These are phyloP conservation scores for Calameuta filiformis DNA, from an alignment of 2,888 invertebrate genomes.

Conservation along the genomic window DNA sequence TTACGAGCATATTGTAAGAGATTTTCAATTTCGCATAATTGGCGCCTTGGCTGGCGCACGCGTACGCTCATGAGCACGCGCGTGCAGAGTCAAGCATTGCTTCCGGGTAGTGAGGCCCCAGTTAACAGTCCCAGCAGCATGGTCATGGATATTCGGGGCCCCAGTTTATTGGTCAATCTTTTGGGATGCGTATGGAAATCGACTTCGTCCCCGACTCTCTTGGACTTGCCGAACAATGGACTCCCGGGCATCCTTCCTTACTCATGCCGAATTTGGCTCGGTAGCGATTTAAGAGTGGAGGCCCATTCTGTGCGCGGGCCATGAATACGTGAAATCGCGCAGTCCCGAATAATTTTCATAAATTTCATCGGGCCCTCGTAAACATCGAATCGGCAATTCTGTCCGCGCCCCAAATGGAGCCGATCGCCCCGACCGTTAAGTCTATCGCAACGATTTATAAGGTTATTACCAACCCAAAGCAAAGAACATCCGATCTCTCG, in stretches of 20 bases:
- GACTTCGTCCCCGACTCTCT: conserved; percentile 13
- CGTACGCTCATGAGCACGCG: conserved; percentile 24
- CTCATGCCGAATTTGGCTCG: neutral
- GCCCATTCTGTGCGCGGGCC: conserved; percentile 10
- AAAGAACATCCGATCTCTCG: conserved; percentile 12
- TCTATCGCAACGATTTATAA: conserved; percentile 45
- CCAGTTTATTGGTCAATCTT: conserved; percentile 45
- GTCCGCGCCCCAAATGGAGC: conserved; percentile 10
- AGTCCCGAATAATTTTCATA: conserved; percentile 62
- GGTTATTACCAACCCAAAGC: conserved; percentile 39
- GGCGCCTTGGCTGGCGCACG: conserved; percentile 29
- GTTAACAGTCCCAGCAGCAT: neutral
- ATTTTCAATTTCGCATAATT: conserved; percentile 52
- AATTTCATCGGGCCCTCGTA: conserved; percentile 52
- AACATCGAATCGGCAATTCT: conserved; percentile 42
- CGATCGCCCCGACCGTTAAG: conserved; percentile 6
- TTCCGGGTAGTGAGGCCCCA: conserved; percentile 32
- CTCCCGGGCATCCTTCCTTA: conserved; percentile 16
- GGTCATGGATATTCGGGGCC: neutral
- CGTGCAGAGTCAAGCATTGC: conserved; percentile 19
- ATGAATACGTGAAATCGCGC: conserved; percentile 48
- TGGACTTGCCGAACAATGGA: conserved; percentile 37
- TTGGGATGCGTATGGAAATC: conserved; percentile 25
- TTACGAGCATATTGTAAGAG: conserved; percentile 38
- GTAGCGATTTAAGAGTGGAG: conserved; percentile 6